A percentile compares a stretch with the other conserved stretches of the same genome.
phyloP scores from a whole-genome alignment of 2,113 vertebrate species.

The Ctenomys sociabilis region DNA sequence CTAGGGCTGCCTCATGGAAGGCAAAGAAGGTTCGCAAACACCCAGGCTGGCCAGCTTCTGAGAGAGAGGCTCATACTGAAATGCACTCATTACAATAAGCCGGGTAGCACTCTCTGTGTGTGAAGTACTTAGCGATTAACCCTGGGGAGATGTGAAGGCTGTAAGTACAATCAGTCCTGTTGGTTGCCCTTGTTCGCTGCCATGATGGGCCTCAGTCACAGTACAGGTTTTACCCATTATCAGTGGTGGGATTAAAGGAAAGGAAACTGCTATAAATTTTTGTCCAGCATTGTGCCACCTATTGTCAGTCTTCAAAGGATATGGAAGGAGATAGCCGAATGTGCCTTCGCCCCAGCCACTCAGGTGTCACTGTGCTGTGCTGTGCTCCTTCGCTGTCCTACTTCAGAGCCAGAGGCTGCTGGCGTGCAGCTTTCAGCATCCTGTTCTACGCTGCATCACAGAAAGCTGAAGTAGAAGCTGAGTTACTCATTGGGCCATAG shows the following conservation, averaged over 20 bases:
- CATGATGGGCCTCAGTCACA: not conserved
- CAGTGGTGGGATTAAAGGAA: slow-evolving; percentile 41
- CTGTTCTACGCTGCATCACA: slow-evolving; percentile 43
- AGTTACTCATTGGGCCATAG: not conserved
- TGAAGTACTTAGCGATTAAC: slow-evolving; percentile 55
- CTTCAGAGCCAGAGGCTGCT: slow-evolving; percentile 9
- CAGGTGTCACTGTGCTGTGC: not conserved
- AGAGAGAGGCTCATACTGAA: not conserved
- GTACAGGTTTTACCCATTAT: not conserved
- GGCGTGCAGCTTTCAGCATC: not conserved
- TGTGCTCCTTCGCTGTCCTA: not conserved
- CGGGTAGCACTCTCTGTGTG: slow-evolving; percentile 62
- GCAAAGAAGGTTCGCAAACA: not conserved
- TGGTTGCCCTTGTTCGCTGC: slow-evolving; percentile 71
- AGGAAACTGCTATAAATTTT: not conserved
- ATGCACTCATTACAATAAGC: slow-evolving; percentile 68
- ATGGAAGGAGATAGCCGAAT: slow-evolving; percentile 42
- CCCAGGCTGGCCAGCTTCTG: not conserved
- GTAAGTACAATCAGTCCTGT: slow-evolving; percentile 59
- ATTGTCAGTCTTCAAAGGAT: slow-evolving; percentile 3
- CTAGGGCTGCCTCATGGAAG: not conserved
- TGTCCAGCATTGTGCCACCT: not conserved
- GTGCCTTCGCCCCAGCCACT: not conserved
- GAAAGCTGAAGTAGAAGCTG: slow-evolving; percentile 44
- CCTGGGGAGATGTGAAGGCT: slow-evolving; percentile 45